Base-by-base conservation (phyloP, 2,113 vertebrate genomes). In the Oreotrochilus melanogaster region DNA sequence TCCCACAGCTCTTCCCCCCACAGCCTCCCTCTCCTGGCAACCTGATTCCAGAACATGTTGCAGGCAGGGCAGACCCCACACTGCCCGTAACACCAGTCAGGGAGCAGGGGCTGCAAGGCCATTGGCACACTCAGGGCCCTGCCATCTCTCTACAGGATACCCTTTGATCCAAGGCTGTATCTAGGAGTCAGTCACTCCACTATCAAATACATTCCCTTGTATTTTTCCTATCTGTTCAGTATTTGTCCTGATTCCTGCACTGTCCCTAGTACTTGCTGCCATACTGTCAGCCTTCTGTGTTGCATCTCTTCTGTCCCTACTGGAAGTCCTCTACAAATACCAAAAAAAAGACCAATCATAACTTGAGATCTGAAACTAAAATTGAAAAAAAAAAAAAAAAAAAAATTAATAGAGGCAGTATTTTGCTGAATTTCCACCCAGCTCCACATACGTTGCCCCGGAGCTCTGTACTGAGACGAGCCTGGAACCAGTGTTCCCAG, bases 61-160 rank as follows among this genome's bases (percentile, higher is more conserved):
- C 2, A 8, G 12, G 12, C 43, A 37, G 58, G 35, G 35, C 48
- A 17, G 33, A 19, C 10, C 21, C 33, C 1, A 2, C 10, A 1
- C 18, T 9, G 22, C 39, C 11, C 30, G 14, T 73, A 56, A 5
- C n/a, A 6, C 33, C 7, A 11, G 47, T 51, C 23, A 28, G 31
- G 47, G 12, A 6, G 12, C 16, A 43, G 42, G 61, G 39, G 19
- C 71, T 78, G 50, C 71, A 54, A 65, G 60, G 33, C 60, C 45
- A 30, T 31, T 0, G 21, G 30, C 31, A 50, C 23, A 8, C 39
- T 69, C 24, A 27, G 25, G 11, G 31, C 35, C 31, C 28, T 43
- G 71, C 14, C 24, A 10, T 7, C 11, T 9, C 0, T 6, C 33
- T 72, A 37, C 57, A 56, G 47, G 9, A 35, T 18, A 16, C 39